phyloP scores from a whole-genome alignment of 92 coral and sea anemone species.

The Phenganax stokvisi region DNA sequence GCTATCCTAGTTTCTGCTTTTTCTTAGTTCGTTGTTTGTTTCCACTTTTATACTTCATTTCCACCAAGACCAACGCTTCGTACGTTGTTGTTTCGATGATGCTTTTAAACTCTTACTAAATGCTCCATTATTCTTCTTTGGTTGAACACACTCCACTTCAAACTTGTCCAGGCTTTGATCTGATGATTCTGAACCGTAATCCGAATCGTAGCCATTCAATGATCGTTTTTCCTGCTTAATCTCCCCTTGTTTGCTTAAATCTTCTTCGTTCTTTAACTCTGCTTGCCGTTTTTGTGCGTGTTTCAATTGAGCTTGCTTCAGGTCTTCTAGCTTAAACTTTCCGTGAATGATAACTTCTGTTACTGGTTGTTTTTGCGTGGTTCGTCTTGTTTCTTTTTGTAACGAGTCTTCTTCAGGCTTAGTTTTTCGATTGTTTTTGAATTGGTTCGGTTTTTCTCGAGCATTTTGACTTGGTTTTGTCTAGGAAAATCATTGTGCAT shows the following conservation, averaged over 20 bases:
- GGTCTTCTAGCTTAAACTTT: conserved; percentile 1
- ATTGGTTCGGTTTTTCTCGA: neutral
- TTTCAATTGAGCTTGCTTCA: conserved; percentile 11
- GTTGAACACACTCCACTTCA: conserved; percentile 10
- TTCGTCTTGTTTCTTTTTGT: neutral
- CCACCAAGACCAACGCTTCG: too few species aligned
- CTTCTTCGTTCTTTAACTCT: neutral
- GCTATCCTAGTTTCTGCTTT: neutral
- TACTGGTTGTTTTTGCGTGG: neutral
- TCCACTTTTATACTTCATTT: neutral
- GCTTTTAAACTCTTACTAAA: too few species aligned
- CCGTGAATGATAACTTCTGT: neutral
- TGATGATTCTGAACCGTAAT: conserved; percentile 12
- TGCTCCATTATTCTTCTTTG: neutral
- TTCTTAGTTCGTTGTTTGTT: neutral
- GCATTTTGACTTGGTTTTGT: neutral
- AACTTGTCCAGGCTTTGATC: conserved; percentile 36
- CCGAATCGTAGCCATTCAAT: conserved; percentile 29
- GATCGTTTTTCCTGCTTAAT: conserved; percentile 15
- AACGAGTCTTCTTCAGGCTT: neutral
- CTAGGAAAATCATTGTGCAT: neutral
- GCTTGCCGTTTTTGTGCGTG: conserved; percentile 14
- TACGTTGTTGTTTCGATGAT: too few species aligned
- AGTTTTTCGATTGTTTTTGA: neutral
- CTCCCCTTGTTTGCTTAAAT: neutral